Percentiles rank a stretch among this genome's conserved stretches.
phyloP scores from a whole-genome alignment of 1,140 invertebrate genomes.

The Drosophila murphyi region DNA sequence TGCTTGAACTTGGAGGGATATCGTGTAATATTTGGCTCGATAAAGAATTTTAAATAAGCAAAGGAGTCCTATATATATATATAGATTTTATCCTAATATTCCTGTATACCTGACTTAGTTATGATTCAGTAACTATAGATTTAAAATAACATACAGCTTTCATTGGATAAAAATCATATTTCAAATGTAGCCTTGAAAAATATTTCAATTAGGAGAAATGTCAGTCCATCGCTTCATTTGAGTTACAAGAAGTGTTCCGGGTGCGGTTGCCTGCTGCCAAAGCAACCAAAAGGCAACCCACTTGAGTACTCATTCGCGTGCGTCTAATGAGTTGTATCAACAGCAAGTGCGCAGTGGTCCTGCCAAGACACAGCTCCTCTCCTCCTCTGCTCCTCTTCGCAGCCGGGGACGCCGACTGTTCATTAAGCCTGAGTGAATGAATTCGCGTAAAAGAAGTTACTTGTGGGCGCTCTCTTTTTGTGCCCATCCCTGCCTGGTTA shows the following conservation, averaged over 20 bases:
- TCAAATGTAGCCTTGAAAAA: background rate
- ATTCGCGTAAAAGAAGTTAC: constrained; percentile 80
- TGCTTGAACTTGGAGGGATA: background rate
- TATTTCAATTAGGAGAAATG: constrained; percentile 1
- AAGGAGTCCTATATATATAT: too few relatives aligned
- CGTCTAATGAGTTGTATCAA: constrained; percentile 82
- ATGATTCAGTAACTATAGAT: too few relatives aligned
- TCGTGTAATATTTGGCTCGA: too few relatives aligned
- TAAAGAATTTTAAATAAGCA: too few relatives aligned
- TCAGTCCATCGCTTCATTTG: background rate
- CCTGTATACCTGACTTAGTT: too few relatives aligned
- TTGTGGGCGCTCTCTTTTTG: constrained; percentile 48
- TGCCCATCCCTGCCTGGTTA: constrained; percentile 16
- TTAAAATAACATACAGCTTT: background rate
- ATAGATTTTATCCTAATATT: too few relatives aligned
- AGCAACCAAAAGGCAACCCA: constrained; percentile 46
- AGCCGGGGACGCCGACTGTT: constrained; percentile 58
- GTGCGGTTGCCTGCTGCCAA: constrained; percentile 1
- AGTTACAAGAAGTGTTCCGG: background rate
- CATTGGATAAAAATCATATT: background rate
- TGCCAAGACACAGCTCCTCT: constrained; percentile 33
- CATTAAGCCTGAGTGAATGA: constrained; percentile 80
- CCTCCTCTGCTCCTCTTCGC: background rate
- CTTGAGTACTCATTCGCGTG: constrained; percentile 79
- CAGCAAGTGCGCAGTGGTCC: constrained; percentile 57